Conservation (phyloP, 2,797 vertebrate species). For the Propithecus deckenii region DNA sequence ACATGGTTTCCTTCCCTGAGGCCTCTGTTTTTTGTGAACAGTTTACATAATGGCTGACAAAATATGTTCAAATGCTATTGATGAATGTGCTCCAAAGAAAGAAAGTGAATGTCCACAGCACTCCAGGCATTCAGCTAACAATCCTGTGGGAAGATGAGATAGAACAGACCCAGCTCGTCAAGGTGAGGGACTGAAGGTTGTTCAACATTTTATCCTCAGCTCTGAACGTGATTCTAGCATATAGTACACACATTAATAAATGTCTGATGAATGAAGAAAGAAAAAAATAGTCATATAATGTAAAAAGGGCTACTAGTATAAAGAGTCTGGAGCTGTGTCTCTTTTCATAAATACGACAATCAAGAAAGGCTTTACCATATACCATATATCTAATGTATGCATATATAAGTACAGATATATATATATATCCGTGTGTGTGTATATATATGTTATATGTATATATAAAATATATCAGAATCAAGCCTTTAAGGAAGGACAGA, state of each 20-base stretch:
- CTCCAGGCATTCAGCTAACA: neutral
- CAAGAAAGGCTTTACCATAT: neutral
- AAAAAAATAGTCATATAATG: neutral
- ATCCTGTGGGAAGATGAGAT: neutral
- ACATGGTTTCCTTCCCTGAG: neutral
- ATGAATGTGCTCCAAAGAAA: neutral
- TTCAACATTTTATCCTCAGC: neutral
- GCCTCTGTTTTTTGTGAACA: neutral
- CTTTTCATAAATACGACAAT: slow-evolving; percentile 1
- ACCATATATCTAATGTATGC: neutral
- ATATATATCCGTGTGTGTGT: too few species aligned
- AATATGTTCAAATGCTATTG: neutral
- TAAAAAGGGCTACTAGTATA: neutral
- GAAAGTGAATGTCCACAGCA: neutral
- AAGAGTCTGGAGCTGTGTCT: neutral
- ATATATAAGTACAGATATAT: neutral
- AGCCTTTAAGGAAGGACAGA: neutral
- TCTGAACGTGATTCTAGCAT: neutral
- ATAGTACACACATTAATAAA: neutral
- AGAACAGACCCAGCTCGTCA: neutral
- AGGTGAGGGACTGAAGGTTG: neutral
- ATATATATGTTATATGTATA: neutral
- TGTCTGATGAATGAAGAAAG: neutral
- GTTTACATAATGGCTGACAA: neutral
- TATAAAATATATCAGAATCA: neutral